Evolutionary conservation across 2,888 invertebrate genomes (phyloP).

Genomic region (Harpagoxenus sublaevis): DNA sequence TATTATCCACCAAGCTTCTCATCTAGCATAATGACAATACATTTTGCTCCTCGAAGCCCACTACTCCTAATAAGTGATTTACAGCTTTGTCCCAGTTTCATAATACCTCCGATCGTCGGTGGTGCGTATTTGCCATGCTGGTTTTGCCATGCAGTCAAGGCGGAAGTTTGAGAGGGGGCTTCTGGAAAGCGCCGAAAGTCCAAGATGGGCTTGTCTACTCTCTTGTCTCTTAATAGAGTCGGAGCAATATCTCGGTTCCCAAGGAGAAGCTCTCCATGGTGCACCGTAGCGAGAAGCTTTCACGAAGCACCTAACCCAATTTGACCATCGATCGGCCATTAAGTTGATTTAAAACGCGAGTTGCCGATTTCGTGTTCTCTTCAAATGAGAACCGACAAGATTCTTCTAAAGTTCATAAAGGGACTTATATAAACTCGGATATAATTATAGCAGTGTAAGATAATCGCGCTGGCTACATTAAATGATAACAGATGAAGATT

Average conservation of each 20-base stretch:
- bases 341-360: slow-evolving; percentile 76
- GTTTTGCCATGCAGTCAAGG: slow-evolving; percentile 36
- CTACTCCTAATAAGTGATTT: slow-evolving; percentile 29
- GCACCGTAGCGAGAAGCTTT: slow-evolving; percentile 72
- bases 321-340: slow-evolving; percentile 80
- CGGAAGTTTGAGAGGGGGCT: slow-evolving; percentile 49
- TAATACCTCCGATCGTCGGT: slow-evolving; percentile 18
- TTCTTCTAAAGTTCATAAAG: background rate
- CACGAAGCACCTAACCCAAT: slow-evolving; percentile 80
- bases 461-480: background rate
- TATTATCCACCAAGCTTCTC: background rate
- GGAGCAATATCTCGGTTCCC: slow-evolving; percentile 66
- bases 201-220: slow-evolving; percentile 54
- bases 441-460: background rate
- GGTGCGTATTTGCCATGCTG: slow-evolving; percentile 11
- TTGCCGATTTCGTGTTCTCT: slow-evolving; percentile 56
- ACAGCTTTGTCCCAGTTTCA: slow-evolving; percentile 10
- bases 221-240: slow-evolving; percentile 80
- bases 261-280: slow-evolving; percentile 68
- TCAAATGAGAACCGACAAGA: slow-evolving; percentile 17
- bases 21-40: background rate
- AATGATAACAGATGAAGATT: background rate
- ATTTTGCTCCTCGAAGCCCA: background rate
- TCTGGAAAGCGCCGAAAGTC: slow-evolving; percentile 65
- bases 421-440: background rate